Percentiles rank a stretch among this genome's conserved stretches.
Conservation (phyloP, 2,113 vertebrate genomes). For the Sphaerodactylus townsendi region DNA sequence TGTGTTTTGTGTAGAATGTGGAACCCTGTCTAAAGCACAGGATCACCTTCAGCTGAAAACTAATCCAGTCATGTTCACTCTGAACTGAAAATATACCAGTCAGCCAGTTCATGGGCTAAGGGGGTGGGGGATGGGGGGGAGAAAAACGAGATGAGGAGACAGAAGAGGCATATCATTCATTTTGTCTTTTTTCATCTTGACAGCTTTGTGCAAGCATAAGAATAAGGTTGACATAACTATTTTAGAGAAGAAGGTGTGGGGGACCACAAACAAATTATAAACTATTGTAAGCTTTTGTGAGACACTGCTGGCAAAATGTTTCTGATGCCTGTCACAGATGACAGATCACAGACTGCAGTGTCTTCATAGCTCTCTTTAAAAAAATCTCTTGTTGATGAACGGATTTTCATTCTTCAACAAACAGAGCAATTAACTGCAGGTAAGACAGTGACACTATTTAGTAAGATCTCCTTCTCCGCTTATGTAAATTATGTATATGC, state of each 20-base stretch:
- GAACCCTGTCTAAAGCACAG: no score
- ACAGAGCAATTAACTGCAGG: conserved; percentile 49
- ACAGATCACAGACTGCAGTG: background rate
- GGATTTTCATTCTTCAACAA: conserved; percentile 19
- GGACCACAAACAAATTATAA: background rate
- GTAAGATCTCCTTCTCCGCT: conserved; percentile 52
- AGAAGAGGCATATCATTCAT: background rate
- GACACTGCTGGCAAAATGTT: background rate
- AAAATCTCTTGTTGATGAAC: conserved; percentile 30
- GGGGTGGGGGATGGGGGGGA: background rate
- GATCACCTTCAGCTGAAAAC: background rate
- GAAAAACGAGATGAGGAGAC: background rate
- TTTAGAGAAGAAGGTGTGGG: background rate
- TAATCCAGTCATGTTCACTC: background rate
- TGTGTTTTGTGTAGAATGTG: no score
- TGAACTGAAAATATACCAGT: background rate
- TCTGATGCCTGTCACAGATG: background rate
- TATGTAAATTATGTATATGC: conserved; percentile 55
- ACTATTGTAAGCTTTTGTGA: background rate
- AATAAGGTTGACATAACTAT: background rate
- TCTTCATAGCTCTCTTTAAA: background rate
- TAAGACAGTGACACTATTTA: conserved; percentile 43
- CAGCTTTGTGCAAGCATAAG: background rate
- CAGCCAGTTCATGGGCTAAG: background rate
- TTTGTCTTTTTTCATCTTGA: background rate